phyloP scores from a whole-genome alignment of 2,888 invertebrate species.

The Cheiracanthium punctorium region DNA sequence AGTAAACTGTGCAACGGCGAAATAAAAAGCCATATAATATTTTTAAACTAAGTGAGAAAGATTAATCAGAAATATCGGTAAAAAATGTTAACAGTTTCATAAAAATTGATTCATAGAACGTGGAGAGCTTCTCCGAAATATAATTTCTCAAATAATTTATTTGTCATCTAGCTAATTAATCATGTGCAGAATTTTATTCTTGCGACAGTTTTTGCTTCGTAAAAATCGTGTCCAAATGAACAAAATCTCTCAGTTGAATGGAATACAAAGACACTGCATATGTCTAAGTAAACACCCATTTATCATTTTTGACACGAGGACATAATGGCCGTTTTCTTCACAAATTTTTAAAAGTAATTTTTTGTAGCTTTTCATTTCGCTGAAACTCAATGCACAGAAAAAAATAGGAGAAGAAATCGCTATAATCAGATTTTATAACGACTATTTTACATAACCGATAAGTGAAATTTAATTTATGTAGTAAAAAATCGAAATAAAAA shows the following conservation, averaged over 20 bases:
- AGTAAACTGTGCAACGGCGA: no score
- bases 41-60: not conserved
- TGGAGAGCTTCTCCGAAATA: not conserved
- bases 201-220: not conserved
- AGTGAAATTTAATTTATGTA: no score
- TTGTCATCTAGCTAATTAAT: not conserved
- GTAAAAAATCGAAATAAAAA: no score
- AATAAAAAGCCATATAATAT: no score
- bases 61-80: not conserved
- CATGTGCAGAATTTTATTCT: not conserved
- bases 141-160: not conserved
- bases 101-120: not conserved
- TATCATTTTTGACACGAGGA: conserved; percentile 9
- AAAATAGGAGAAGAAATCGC: no score
- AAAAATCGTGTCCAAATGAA: not conserved
- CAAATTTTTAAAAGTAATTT: not conserved
- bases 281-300: not conserved
- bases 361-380: not conserved
- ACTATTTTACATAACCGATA: not conserved
- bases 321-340: not conserved
- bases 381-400: no score
- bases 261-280: not conserved
- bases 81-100: not conserved
- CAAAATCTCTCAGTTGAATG: not conserved
- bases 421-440: not conserved